Evolutionary conservation across 2,888 invertebrate genomes (phyloP).

Genomic region (Nephrocerus scutellatus): DNA sequence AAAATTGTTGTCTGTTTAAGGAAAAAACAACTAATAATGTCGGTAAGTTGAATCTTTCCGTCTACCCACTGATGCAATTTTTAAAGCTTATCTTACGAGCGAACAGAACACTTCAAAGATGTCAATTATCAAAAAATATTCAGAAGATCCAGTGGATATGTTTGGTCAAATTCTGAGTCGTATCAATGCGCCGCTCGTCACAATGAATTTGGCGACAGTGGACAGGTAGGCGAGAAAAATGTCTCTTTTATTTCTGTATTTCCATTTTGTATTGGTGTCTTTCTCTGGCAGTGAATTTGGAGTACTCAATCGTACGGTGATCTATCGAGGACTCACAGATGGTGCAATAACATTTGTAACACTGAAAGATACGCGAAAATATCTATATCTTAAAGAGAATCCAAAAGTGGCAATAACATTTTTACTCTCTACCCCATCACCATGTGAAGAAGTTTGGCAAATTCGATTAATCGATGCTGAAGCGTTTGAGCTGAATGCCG

Average conservation of each 20-base stretch:
- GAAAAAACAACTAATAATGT: no score
- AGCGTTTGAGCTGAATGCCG: conserved; percentile 31
- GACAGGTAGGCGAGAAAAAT: conserved; percentile 28
- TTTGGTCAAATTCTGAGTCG: conserved; percentile 29
- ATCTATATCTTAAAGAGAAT: conserved; percentile 32
- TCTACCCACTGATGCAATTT: no score
- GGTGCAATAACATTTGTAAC: conserved; percentile 34
- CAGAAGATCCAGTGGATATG: conserved; percentile 30
- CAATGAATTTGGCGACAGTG: conserved; percentile 39
- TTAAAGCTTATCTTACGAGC: no score
- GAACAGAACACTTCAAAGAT: conserved; percentile 25
- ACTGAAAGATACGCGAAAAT: conserved; percentile 38
- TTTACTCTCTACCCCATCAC: conserved; percentile 20
- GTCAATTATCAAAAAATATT: conserved; percentile 26
- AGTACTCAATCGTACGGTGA: conserved; percentile 37
- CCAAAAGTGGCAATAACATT: conserved; percentile 33
- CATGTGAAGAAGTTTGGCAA: conserved; percentile 34
- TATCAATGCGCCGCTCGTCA: conserved; percentile 8
- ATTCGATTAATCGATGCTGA: conserved; percentile 37
- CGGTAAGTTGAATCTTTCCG: no score
- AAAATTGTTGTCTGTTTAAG: no score
- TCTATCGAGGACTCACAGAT: conserved; percentile 36
- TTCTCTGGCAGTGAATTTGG: conserved; percentile 30
- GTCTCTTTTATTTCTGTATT: neutral
- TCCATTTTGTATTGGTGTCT: neutral